phyloP scores from a whole-genome alignment of 2,113 vertebrate genomes.

The Halcyon malimbica region DNA sequence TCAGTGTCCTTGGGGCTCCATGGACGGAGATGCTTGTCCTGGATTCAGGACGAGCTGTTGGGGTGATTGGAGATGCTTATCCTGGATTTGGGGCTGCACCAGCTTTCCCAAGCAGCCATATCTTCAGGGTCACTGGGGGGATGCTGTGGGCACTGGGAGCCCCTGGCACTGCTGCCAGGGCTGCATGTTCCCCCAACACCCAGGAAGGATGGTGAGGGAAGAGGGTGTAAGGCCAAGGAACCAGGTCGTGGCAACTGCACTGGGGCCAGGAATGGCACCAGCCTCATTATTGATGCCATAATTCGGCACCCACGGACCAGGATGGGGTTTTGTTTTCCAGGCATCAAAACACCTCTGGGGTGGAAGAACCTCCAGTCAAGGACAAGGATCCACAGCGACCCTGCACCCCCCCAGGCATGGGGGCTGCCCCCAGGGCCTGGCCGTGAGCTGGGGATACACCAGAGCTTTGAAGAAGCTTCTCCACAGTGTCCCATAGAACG shows the following conservation, averaged over 20 bases:
- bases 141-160: too few relatives aligned
- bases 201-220: fast-evolving
- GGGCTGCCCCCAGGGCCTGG: fast-evolving
- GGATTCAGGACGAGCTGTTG: background rate
- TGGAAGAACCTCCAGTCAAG: background rate
- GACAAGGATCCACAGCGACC: background rate
- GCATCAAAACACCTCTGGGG: fast-evolving
- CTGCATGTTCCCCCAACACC: background rate
- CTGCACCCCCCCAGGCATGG: background rate
- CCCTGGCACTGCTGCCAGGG: background rate
- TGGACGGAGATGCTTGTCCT: background rate
- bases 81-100: background rate
- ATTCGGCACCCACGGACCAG: background rate
- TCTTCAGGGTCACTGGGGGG: background rate
- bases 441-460: fast-evolving
- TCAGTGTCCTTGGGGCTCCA: fast-evolving
- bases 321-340: background rate
- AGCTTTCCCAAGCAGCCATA: background rate
- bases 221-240: background rate
- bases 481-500: background rate
- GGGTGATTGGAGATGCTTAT: too few relatives aligned
- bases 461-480: background rate
- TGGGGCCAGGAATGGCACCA: fast-evolving
- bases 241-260: fast-evolving
- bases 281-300: background rate